phyloP scores from a whole-genome alignment of 2,113 vertebrate species.

The Melanerpes formicivorus region DNA sequence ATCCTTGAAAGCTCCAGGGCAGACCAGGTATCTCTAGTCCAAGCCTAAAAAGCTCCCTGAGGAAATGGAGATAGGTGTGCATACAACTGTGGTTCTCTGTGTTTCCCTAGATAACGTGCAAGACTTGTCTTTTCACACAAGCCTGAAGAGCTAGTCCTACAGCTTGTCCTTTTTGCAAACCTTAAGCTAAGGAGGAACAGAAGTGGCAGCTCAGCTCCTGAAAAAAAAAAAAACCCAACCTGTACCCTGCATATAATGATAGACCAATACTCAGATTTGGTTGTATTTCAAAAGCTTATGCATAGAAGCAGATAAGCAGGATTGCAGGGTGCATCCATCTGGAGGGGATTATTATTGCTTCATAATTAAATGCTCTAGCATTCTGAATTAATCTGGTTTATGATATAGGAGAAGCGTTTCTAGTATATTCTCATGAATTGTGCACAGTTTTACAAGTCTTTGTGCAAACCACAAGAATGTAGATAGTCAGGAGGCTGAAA shows the following conservation, averaged over 20 bases:
- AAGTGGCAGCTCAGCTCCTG: not conserved
- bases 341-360: not conserved
- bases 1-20: not conserved
- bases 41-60: not conserved
- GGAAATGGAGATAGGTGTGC: not conserved
- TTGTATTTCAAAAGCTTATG: not conserved
- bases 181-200: not conserved
- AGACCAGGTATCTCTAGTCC: not conserved
- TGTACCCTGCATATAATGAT: not conserved
- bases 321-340: not conserved
- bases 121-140: not conserved
- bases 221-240: not conserved
- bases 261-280: not conserved
- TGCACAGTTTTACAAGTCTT: not conserved
- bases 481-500: not conserved
- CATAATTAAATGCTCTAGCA: not conserved
- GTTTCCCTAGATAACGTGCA: accelerated
- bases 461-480: not conserved
- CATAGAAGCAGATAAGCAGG: not conserved
- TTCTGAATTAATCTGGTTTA: not conserved
- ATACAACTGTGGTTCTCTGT: not conserved
- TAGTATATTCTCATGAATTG: not conserved
- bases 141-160: not conserved
- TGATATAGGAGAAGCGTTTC: not conserved
- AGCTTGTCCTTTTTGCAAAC: not conserved